phyloP scores from a whole-genome alignment of 2,797 vertebrate genomes.

The Xiphophorus birchmanni region DNA sequence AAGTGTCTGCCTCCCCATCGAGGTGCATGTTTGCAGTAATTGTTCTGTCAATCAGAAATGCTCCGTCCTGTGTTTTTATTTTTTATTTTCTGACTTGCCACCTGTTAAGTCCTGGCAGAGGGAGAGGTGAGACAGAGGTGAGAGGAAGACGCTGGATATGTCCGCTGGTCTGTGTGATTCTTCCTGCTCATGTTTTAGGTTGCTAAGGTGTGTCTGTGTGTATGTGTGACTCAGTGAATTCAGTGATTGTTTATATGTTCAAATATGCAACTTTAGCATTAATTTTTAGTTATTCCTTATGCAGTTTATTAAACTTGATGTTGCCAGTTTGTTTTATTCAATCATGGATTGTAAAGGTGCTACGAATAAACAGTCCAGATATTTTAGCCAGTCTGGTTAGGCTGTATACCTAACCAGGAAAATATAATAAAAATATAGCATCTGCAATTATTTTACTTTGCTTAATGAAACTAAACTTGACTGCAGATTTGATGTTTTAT shows the following conservation, averaged over 20 bases:
- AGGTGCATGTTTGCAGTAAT: slow-evolving; percentile 83
- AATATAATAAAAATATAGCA: background rate
- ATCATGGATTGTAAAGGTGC: background rate
- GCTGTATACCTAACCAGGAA: background rate
- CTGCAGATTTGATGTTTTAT: background rate
- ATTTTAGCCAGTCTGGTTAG: background rate
- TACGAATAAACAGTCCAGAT: background rate
- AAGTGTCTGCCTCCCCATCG: slow-evolving; percentile 82
- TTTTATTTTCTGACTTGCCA: slow-evolving; percentile 52
- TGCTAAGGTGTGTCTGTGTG: slow-evolving; percentile 21
- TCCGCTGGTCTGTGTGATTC: slow-evolving; percentile 22
- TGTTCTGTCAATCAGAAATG: slow-evolving; percentile 86
- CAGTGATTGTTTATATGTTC: background rate
- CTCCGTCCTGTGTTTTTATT: slow-evolving; percentile 71
- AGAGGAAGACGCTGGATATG: slow-evolving; percentile 35
- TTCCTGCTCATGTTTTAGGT: slow-evolving; percentile 25
- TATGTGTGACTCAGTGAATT: background rate
- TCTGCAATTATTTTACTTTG: background rate
- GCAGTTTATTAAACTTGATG: background rate
- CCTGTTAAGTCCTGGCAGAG: slow-evolving; percentile 76
- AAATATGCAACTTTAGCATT: background rate
- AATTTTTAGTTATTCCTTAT: background rate
- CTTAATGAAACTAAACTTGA: background rate
- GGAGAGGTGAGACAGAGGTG: slow-evolving; percentile 52
- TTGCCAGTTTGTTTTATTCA: background rate